Percentiles rank a stretch among this genome's conserved stretches.
phyloP scores from a whole-genome alignment of 2,797 vertebrate genomes.

The Netta rufina region DNA sequence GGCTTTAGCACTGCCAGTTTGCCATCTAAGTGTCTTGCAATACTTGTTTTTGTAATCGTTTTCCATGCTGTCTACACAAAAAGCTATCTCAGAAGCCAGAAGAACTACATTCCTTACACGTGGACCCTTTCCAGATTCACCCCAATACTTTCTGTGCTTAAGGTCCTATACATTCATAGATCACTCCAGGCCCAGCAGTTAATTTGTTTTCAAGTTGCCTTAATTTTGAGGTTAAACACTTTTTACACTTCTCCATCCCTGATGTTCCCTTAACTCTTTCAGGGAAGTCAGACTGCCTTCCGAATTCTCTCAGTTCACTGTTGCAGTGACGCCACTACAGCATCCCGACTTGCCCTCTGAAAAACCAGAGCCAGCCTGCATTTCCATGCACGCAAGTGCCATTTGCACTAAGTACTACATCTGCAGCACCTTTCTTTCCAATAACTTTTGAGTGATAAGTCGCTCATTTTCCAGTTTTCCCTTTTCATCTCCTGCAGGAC shows the following conservation, averaged over 20 bases:
- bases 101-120: conserved; percentile 47
- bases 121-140: conserved; percentile 54
- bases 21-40: conserved; percentile 60
- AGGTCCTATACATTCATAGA: neutral
- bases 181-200: neutral
- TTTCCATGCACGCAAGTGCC: accelerated
- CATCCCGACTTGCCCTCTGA: neutral
- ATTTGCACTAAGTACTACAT: neutral
- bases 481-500: neutral
- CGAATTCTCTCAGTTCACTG: neutral
- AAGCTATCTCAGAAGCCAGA: conserved; percentile 27
- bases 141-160: conserved; percentile 31
- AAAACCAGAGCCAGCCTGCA: neutral
- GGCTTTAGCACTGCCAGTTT: neutral
- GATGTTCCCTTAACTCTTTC: neutral
- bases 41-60: conserved; percentile 60
- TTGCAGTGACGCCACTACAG: neutral
- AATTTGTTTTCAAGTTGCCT: neutral
- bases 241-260: neutral
- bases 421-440: neutral
- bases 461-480: neutral
- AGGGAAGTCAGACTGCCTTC: neutral
- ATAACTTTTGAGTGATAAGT: neutral
- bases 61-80: conserved; percentile 40
- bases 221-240: conserved; percentile 2